Conservation (phyloP, 2,113 vertebrate species). For the Butorides virescens region DNA sequence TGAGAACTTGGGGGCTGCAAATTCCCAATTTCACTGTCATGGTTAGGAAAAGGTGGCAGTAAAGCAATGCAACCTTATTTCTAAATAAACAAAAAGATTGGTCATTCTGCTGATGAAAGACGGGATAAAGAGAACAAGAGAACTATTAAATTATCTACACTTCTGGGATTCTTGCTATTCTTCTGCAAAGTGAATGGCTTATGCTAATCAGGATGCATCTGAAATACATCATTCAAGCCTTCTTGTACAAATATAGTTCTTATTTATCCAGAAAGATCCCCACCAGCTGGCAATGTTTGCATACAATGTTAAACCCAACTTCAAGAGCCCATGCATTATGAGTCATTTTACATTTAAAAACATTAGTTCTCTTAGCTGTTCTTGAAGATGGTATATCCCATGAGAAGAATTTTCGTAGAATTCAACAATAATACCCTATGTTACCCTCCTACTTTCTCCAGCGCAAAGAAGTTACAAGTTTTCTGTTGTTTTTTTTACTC, state of each 20-base stretch:
- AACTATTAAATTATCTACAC: slow-evolving; percentile 53
- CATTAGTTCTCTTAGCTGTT: background rate
- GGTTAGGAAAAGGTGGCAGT: background rate
- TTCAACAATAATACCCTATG: background rate
- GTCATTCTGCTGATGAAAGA: background rate
- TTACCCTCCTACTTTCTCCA: background rate
- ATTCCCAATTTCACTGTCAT: background rate
- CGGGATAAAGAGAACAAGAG: slow-evolving; percentile 25
- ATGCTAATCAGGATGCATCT: slow-evolving; percentile 60
- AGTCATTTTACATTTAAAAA: slow-evolving; percentile 52
- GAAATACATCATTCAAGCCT: slow-evolving; percentile 55
- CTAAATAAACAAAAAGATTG: slow-evolving; percentile 16
- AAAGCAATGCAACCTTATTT: background rate
- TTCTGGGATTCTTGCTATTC: slow-evolving; percentile 48
- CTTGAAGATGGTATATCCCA: background rate
- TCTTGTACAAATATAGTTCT: slow-evolving; percentile 53
- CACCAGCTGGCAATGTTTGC: slow-evolving; percentile 65
- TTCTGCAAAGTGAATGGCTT: slow-evolving; percentile 51
- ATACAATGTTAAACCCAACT: slow-evolving; percentile 52
- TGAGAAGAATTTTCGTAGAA: background rate
- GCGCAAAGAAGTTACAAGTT: background rate
- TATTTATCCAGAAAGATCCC: slow-evolving; percentile 63
- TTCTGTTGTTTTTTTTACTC: background rate
- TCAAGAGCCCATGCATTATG: slow-evolving; percentile 35
- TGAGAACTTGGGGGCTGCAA: background rate